These are phyloP conservation scores for Origma solitaria DNA, from an alignment of 2,113 vertebrate species.

Conservation along the genomic window DNA sequence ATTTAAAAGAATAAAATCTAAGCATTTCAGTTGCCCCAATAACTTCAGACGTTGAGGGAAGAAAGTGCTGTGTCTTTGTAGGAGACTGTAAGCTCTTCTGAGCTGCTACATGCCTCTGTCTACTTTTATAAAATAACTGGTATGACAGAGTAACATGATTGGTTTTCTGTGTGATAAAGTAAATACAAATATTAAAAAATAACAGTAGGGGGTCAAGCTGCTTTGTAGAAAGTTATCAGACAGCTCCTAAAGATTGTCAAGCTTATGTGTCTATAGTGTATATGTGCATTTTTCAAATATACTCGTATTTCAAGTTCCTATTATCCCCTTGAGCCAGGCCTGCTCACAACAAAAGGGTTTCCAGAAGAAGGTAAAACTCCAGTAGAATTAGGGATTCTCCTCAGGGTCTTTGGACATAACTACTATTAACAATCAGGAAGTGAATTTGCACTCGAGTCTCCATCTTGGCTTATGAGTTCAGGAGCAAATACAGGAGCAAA, in stretches of 20 bases:
- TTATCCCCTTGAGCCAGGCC: neutral
- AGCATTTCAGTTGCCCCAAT: neutral
- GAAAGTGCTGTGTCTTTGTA: neutral
- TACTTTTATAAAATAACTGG: neutral
- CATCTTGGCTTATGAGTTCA: neutral
- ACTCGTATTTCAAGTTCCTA: neutral
- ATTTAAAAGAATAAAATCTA: neutral
- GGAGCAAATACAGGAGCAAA: neutral
- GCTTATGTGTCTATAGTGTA: neutral
- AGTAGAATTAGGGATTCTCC: neutral
- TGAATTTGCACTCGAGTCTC: neutral
- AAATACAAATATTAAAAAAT: slow-evolving; percentile 36
- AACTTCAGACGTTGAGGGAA: slow-evolving; percentile 16
- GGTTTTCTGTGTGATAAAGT: neutral
- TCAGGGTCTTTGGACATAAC: neutral
- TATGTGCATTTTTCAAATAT: neutral
- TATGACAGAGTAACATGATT: neutral
- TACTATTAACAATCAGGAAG: neutral
- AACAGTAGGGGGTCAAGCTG: slow-evolving; percentile 8
- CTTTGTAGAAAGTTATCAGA: slow-evolving; percentile 33
- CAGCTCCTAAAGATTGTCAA: slow-evolving; percentile 10
- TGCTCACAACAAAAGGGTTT: neutral
- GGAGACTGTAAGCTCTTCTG: neutral
- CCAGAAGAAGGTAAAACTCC: neutral
- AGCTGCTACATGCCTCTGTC: neutral